Percentiles rank a stretch among this genome's conserved stretches.
Evolutionary conservation across 2,113 vertebrate genomes (phyloP).

Genomic region (Cebidichthys violaceus): DNA sequence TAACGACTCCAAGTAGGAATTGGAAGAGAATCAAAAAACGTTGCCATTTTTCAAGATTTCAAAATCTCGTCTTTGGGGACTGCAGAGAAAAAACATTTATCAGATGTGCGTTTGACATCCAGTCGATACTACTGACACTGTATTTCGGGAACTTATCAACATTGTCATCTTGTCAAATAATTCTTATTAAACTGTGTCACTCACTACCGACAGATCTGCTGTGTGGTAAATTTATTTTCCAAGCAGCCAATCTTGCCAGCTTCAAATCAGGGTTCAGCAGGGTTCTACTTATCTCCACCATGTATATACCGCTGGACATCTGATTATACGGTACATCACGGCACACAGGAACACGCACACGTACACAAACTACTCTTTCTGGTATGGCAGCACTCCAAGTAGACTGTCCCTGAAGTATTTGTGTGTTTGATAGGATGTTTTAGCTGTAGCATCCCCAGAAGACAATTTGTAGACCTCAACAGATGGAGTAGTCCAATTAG

Average conservation of each 20-base stretch:
- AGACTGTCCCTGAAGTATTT: slow-evolving; percentile 65
- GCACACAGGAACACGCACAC: slow-evolving; percentile 37
- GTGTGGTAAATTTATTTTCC: slow-evolving; percentile 58
- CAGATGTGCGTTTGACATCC: slow-evolving; percentile 27
- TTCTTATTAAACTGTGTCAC: slow-evolving; percentile 66
- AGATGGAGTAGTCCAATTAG: slow-evolving; percentile 83
- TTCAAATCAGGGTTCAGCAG: slow-evolving; percentile 56
- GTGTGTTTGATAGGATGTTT: slow-evolving; percentile 75
- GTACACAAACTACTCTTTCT: slow-evolving; percentile 37
- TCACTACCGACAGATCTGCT: slow-evolving; percentile 48
- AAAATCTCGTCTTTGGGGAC: slow-evolving; percentile 22
- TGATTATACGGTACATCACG: slow-evolving; percentile 60
- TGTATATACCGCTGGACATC: slow-evolving; percentile 58
- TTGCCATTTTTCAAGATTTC: slow-evolving; percentile 17
- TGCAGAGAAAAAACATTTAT: slow-evolving; percentile 34
- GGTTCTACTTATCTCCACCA: slow-evolving; percentile 66
- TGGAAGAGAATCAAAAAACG: slow-evolving; percentile 45
- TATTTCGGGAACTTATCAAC: slow-evolving; percentile 55
- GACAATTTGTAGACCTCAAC: slow-evolving; percentile 72
- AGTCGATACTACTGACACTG: slow-evolving; percentile 50
- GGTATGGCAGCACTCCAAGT: slow-evolving; percentile 59
- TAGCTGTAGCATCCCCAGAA: slow-evolving; percentile 66
- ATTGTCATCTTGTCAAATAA: slow-evolving; percentile 60
- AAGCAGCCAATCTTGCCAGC: slow-evolving; percentile 42
- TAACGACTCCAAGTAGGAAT: slow-evolving; percentile 53